A percentile compares a stretch with the other conserved stretches of the same genome.
phyloP scores from a whole-genome alignment of 1,140 invertebrate genomes.

The Amphibalanus amphitrite region DNA sequence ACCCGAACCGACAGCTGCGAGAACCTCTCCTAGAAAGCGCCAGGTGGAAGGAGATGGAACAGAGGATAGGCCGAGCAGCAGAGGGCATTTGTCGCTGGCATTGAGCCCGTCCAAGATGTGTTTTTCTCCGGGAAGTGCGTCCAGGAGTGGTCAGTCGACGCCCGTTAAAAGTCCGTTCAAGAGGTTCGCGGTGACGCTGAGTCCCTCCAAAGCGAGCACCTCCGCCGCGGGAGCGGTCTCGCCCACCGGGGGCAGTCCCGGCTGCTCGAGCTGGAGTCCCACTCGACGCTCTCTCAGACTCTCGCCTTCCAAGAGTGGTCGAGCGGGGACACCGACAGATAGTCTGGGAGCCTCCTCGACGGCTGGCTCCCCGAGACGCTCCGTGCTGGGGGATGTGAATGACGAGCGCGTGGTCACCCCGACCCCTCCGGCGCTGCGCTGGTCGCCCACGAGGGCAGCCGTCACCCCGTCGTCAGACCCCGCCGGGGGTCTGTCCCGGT shows the following conservation, averaged over 20 bases:
- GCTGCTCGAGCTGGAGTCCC: not conserved
- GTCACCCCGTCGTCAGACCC: not conserved
- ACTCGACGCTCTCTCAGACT: too few species aligned
- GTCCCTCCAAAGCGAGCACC: too few species aligned
- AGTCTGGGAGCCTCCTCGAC: not conserved
- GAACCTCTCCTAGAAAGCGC: not conserved
- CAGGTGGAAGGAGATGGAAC: not conserved
- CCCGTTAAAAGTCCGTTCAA: not conserved
- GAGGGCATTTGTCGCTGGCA: not conserved
- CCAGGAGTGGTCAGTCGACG: not conserved
- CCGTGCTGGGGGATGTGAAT: not conserved
- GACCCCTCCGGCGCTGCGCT: too few species aligned
- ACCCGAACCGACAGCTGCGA: not conserved
- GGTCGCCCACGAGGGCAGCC: not conserved
- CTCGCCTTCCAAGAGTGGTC: too few species aligned
- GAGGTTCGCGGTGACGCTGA: not conserved
- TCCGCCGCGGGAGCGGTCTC: too few species aligned
- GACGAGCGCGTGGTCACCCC: not conserved
- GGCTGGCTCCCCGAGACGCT: not conserved
- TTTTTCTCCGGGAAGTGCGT: not conserved
- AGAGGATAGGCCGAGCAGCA: not conserved
- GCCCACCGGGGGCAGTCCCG: too few species aligned
- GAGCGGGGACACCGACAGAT: not conserved
- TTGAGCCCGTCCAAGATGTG: not conserved
- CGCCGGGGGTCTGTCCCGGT: not conserved